Base-by-base conservation (phyloP, 1,140 invertebrate genomes). In the Globodera ellingtonae region DNA sequence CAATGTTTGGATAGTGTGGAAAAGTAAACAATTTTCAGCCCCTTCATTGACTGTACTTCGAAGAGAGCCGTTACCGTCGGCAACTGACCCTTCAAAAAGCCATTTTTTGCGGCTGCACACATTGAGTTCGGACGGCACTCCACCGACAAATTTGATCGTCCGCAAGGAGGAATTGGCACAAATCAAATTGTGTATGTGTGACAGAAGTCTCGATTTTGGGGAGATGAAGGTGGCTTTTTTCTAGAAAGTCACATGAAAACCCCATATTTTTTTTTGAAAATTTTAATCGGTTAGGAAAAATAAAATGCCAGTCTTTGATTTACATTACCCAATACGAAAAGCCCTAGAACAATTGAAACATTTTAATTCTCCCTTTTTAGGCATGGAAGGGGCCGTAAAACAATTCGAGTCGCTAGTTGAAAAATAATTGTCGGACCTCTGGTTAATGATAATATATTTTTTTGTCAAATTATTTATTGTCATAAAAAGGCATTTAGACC, bases 381-480 rank as follows among this genome's bases (percentile, higher is more conserved):
- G 65, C 9, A 75, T 75, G 73, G 47, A 46, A 7, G 48, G 35
- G 8, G 73, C 73, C 6, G 56, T 75, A 15, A 75, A 21, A 56
- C 48, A 56, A 8, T n/a, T 75, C 13, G 73, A 75, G n/a, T 35
- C n/a, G 15, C 52, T 75, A 15, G 15, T 18, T 6, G 15, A 18
- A 10, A 62, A 35, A 35, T 35, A 35, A 35, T 35, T 35, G 35
- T 0, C 35, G 3, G 35, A 35, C 35, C 35, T 2, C 35, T 24
- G 24, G 3, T 35, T 35, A 35, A 35, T 35, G 35, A n/a, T 2
- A 35, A 35, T 35, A 2, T 2, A 35, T 35, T 35, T 35, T 35
- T 2, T 35, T 35, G 35, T 35, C n/a, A 2, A 35, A 35, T 35
- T 35, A 35, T 35, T 35, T 35, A 35, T 35, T 35, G 35, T 35